Percentiles rank a stretch among this genome's conserved stretches.
phyloP scores from a whole-genome alignment of 2,797 vertebrate species.

The Fundulus diaphanus region DNA sequence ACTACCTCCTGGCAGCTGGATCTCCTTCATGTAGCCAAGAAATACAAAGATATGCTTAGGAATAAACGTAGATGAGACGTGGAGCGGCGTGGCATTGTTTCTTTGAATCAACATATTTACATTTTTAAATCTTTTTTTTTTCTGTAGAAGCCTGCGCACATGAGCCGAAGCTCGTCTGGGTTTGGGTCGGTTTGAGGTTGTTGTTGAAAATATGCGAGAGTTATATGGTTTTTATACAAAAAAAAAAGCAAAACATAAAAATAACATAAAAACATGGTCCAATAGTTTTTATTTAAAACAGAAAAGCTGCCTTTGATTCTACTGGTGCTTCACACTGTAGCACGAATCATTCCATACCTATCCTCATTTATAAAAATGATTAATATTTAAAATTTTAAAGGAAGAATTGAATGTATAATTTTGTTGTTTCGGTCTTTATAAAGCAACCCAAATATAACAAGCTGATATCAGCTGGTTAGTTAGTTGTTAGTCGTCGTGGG shows the following conservation, averaged over 20 bases:
- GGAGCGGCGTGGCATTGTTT: not conserved
- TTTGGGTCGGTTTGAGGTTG: not conserved
- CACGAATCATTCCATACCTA: not conserved
- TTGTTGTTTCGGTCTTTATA: not conserved
- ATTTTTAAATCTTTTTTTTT: not conserved
- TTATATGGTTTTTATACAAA: not conserved
- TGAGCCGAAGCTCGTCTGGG: not conserved
- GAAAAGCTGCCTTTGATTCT: not conserved
- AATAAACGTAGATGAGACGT: not conserved
- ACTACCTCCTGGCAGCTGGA: slow-evolving; percentile 8
- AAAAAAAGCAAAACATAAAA: not conserved
- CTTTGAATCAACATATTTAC: not conserved
- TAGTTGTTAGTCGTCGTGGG: too few relatives aligned
- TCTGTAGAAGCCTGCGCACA: not conserved
- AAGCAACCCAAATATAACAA: not conserved
- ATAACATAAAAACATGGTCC: not conserved
- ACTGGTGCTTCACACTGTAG: not conserved
- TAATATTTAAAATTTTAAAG: too few relatives aligned
- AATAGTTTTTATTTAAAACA: too few relatives aligned
- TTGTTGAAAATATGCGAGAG: too few relatives aligned
- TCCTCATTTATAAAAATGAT: too few relatives aligned
- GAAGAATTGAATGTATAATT: not conserved
- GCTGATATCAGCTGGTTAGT: too few relatives aligned
- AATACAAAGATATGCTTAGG: not conserved
- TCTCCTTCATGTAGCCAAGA: too few relatives aligned